phyloP scores from a whole-genome alignment of 2,888 invertebrate genomes.

The Pasiphila rectangulata region DNA sequence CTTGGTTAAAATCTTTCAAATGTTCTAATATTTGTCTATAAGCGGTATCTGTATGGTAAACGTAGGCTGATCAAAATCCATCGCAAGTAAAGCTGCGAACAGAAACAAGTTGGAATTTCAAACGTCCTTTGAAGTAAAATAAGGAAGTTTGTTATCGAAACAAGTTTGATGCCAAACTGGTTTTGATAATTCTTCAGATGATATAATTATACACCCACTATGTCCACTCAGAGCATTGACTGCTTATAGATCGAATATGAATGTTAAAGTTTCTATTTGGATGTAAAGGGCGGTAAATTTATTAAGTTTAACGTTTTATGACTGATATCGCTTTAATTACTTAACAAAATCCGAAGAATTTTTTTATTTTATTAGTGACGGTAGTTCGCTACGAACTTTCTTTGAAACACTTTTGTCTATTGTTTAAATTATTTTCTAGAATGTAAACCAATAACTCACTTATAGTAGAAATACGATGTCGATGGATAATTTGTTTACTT shows the following conservation, averaged over 20 bases:
- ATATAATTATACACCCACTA: conserved; percentile 20
- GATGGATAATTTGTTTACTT: too few species aligned
- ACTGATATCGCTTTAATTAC: not conserved
- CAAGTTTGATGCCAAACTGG: conserved; percentile 19
- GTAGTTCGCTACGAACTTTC: too few species aligned
- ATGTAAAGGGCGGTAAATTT: conserved; percentile 4
- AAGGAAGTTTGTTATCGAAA: conserved; percentile 18
- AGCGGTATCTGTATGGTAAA: too few species aligned
- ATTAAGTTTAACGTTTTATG: not conserved
- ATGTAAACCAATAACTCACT: too few species aligned
- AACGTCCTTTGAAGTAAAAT: conserved; percentile 18
- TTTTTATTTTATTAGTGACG: not conserved
- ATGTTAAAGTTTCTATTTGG: conserved; percentile 4
- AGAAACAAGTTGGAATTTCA: conserved; percentile 1
- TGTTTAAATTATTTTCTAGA: too few species aligned
- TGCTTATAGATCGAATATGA: conserved; percentile 10
- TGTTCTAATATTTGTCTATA: too few species aligned
- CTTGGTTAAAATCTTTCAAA: too few species aligned
- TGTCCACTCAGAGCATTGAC: conserved; percentile 13
- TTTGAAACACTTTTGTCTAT: too few species aligned
- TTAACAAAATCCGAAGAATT: not conserved
- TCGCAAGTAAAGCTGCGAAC: too few species aligned
- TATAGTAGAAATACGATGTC: too few species aligned
- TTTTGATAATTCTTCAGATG: conserved; percentile 15
- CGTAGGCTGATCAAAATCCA: too few species aligned